A percentile compares a stretch with the other conserved stretches of the same genome.
Conservation (phyloP, 1,140 invertebrate species). For the Drosophila fuyamai region DNA sequence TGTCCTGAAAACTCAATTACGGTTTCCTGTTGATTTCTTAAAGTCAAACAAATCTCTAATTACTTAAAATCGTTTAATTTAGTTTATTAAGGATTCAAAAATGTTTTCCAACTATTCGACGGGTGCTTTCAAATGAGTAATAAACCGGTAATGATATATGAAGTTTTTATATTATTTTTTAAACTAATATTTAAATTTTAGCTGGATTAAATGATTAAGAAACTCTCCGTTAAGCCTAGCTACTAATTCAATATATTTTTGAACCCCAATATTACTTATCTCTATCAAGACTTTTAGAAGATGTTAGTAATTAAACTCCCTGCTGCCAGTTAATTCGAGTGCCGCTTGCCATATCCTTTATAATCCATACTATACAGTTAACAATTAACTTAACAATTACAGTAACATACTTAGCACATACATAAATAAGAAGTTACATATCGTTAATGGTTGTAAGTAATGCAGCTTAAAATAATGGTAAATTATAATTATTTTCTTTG, state of each 20-base stretch:
- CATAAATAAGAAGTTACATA: slow-evolving; percentile 56
- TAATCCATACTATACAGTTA: slow-evolving; percentile 35
- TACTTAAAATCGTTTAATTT: too few species aligned
- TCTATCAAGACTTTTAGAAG: too few species aligned
- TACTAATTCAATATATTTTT: neutral
- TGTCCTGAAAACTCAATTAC: neutral
- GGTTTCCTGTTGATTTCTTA: too few species aligned
- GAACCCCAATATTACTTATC: neutral
- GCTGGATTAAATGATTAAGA: neutral
- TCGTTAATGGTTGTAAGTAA: slow-evolving; percentile 45
- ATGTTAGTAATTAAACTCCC: neutral
- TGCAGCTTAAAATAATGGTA: slow-evolving; percentile 57
- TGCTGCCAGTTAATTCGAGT: neutral
- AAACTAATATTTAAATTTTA: neutral
- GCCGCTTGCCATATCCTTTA: neutral
- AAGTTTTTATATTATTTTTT: neutral
- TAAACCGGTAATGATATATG: too few species aligned
- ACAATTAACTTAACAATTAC: slow-evolving; percentile 59
- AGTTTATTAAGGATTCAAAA: too few species aligned
- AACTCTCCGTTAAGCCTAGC: neutral
- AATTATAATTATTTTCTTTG: slow-evolving; percentile 33
- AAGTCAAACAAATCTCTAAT: too few species aligned
- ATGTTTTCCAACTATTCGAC: too few species aligned
- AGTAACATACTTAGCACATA: slow-evolving; percentile 69
- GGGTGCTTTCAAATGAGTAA: too few species aligned